A percentile compares a stretch with the other conserved stretches of the same genome.
phyloP scores from a whole-genome alignment of 2,888 invertebrate species.

The Sipha maydis region DNA sequence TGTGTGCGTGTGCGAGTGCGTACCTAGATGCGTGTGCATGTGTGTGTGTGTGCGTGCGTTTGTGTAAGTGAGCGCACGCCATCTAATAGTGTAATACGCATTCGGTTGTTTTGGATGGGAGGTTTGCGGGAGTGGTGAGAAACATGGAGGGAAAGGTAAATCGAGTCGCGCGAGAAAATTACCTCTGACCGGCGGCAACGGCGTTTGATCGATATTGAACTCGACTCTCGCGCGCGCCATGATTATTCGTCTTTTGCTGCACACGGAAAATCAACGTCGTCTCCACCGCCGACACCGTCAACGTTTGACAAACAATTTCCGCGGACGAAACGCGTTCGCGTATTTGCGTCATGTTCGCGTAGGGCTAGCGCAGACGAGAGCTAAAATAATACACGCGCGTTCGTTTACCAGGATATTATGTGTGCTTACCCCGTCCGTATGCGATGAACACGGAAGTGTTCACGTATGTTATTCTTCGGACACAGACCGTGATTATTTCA shows the following conservation, averaged over 20 bases:
- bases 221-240: neutral
- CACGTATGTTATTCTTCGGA: neutral
- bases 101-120: neutral
- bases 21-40: too few relatives aligned
- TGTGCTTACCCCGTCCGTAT: neutral
- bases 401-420: neutral
- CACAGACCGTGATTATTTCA: too few relatives aligned
- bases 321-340: neutral
- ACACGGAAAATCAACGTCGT: neutral
- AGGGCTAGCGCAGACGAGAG: neutral
- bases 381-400: neutral
- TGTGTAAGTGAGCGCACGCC: neutral
- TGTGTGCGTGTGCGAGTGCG: neutral
- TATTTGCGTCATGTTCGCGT: neutral
- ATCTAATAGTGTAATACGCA: neutral
- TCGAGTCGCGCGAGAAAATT: slow-evolving; percentile 17
- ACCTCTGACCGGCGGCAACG: neutral
- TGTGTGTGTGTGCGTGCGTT: neutral
- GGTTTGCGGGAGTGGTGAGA: too few relatives aligned
- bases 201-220: slow-evolving; percentile 48
- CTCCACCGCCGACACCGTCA: neutral
- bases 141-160: neutral
- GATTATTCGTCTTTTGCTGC: neutral
- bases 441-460: neutral
- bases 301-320: neutral